These are phyloP conservation scores for Salvelinus sp. DNA, from an alignment of 2,113 vertebrate genomes.

Conservation along the genomic window DNA sequence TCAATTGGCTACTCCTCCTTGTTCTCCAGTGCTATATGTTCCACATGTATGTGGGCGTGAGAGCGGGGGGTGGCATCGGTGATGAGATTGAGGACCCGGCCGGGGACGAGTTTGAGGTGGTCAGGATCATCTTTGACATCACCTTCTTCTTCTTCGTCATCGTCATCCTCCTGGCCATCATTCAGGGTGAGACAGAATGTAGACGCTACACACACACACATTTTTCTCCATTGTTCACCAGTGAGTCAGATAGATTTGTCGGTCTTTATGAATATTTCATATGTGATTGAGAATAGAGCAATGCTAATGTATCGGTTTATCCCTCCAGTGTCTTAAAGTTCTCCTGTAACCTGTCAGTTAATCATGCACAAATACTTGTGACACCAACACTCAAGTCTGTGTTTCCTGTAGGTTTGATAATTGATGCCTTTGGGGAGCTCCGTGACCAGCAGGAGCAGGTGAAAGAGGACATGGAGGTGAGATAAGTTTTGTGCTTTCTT, in stretches of 20 bases:
- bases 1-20: not conserved
- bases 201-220: not conserved
- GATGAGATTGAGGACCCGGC: conserved; percentile 96
- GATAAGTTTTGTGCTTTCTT: conserved; percentile 15
- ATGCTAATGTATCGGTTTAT: not conserved
- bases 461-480: conserved; percentile 25
- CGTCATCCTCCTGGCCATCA: conserved; percentile 95
- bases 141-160: conserved; percentile 81
- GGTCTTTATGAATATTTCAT: not conserved
- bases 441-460: conserved; percentile 54
- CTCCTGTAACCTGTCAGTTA: not conserved
- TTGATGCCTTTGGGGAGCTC: conserved; percentile 49
- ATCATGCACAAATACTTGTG: not conserved
- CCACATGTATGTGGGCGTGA: conserved; percentile 96
- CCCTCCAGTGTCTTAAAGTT: not conserved
- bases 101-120: conserved; percentile 94
- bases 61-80: conserved; percentile 92
- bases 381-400: not conserved
- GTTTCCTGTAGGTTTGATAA: conserved; percentile 40
- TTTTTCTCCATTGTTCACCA: not conserved
- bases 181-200: conserved; percentile 81
- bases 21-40: conserved; percentile 92
- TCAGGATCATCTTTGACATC: conserved; percentile 93
- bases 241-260: not conserved
- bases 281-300: not conserved